Evolutionary conservation across 2,888 invertebrate genomes (phyloP).

Genomic region (Ophraella communa): DNA sequence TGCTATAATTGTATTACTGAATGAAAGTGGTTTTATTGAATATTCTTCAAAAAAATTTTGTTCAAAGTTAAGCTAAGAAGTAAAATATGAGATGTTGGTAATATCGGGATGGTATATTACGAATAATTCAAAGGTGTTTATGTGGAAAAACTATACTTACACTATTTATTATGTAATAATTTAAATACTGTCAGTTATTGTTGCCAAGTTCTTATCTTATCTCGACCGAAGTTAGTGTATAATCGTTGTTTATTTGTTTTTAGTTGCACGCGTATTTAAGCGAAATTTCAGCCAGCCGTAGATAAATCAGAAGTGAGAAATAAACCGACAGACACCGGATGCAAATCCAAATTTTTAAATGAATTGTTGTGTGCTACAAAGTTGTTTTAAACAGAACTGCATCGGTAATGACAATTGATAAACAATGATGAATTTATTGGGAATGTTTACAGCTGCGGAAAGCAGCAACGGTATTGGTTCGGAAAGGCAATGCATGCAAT

Average conservation of each 20-base stretch:
- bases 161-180: no score
- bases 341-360: constrained; percentile 11
- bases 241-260: not conserved
- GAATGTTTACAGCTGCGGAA: constrained; percentile 19
- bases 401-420: constrained; percentile 8
- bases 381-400: constrained; percentile 1
- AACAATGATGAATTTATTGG: constrained; percentile 22
- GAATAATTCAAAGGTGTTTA: no score
- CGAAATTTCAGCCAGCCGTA: not conserved
- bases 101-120: no score
- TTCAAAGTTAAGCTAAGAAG: no score
- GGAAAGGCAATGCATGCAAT: constrained; percentile 12
- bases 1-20: no score
- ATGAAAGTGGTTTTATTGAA: no score
- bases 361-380: constrained; percentile 14
- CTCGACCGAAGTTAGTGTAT: no score
- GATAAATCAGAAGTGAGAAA: not conserved
- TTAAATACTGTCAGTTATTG: no score
- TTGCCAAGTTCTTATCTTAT: no score
- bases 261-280: not conserved
- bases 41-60: no score
- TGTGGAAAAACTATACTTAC: no score
- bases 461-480: not conserved
- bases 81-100: no score
- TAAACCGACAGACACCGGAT: not conserved